A percentile compares a stretch with the other conserved stretches of the same genome.
Conservation (phyloP, 2,797 vertebrate genomes). For the Danio albolineatus region DNA sequence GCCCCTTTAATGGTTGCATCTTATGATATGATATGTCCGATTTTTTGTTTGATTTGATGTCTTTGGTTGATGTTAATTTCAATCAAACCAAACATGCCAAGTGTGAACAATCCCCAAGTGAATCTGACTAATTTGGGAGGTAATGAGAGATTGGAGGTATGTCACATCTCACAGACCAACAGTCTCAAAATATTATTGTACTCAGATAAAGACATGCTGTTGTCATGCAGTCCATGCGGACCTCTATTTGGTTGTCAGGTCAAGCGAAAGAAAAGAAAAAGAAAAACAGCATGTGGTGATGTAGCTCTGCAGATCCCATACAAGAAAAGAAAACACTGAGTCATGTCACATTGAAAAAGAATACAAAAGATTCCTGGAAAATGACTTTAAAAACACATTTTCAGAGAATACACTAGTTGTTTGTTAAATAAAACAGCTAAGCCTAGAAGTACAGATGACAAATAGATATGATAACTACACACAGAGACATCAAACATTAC, state of each 20-base stretch:
- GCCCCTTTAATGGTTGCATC: too few relatives aligned
- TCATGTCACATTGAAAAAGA: neutral
- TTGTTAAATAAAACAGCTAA: neutral
- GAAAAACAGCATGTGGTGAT: neutral
- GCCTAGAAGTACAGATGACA: slow-evolving; percentile 4
- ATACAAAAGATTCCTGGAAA: neutral
- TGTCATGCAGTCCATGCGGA: neutral
- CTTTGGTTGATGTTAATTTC: too few relatives aligned
- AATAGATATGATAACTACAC: neutral
- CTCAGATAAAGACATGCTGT: neutral
- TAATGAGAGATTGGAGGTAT: too few relatives aligned
- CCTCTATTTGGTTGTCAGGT: neutral
- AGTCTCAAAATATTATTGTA: neutral
- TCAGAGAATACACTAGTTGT: neutral
- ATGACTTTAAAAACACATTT: slow-evolving; percentile 13
- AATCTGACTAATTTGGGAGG: too few relatives aligned
- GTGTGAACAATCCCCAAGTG: too few relatives aligned
- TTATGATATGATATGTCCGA: too few relatives aligned
- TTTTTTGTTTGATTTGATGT: too few relatives aligned
- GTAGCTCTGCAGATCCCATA: neutral
- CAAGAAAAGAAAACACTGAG: neutral
- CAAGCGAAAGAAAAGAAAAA: neutral
- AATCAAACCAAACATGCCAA: too few relatives aligned
- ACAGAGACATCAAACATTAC: neutral
- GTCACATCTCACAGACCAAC: neutral